Percentiles rank a stretch among this genome's conserved stretches.
Evolutionary conservation across 2,888 invertebrate species (phyloP).

Genomic region (Xanthia icteritia): DNA sequence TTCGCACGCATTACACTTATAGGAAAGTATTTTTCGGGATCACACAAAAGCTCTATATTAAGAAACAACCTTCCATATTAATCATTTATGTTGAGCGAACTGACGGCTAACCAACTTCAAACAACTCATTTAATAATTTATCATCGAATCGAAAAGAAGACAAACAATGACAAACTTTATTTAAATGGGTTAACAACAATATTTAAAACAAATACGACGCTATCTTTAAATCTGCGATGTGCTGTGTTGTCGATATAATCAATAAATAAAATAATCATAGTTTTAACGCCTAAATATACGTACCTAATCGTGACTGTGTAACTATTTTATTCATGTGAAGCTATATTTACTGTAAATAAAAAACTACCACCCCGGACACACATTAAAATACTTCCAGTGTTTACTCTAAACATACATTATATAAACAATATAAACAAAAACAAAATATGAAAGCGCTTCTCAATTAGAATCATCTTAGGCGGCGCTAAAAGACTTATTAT

Average conservation of each 20-base stretch:
- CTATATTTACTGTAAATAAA: background rate
- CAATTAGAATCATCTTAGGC: constrained; percentile 2
- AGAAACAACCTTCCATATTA: no score
- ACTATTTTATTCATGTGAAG: background rate
- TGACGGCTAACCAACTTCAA: background rate
- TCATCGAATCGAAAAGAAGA: no score
- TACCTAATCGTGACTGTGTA: background rate
- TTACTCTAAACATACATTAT: background rate
- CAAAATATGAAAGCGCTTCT: background rate
- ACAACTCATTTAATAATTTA: background rate
- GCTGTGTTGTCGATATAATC: no score
- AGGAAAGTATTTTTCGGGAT: no score
- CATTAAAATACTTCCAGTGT: no score
- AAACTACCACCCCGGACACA: no score
- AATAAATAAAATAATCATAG: background rate
- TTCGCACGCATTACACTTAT: background rate
- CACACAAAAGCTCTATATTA: background rate
- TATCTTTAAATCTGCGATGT: background rate
- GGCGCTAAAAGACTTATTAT: background rate
- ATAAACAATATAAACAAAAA: background rate
- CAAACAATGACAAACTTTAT: background rate
- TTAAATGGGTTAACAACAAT: background rate
- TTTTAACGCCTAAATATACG: background rate
- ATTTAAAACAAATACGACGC: background rate
- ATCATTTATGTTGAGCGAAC: background rate